phyloP scores from a whole-genome alignment of 2,113 vertebrate species.

The Oostethus manadensis region DNA sequence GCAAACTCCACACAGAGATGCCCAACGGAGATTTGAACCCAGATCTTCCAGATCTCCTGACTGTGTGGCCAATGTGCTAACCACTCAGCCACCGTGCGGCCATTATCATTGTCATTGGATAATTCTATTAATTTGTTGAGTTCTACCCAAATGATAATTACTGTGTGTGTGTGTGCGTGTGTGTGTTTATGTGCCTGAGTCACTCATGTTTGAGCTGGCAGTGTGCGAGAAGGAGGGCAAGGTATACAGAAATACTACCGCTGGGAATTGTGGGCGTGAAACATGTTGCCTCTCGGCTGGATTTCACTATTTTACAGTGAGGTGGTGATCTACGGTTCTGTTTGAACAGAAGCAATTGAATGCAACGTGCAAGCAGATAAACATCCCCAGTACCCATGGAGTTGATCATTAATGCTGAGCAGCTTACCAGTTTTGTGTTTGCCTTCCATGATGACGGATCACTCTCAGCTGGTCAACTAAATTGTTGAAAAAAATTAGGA shows the following conservation, averaged over 20 bases:
- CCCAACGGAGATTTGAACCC: too few species aligned
- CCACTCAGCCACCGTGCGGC: too few species aligned
- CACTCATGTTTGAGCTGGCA: conserved; percentile 21
- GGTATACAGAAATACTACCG: conserved; percentile 26
- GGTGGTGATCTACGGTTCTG: background rate
- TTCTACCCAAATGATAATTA: conserved; percentile 25
- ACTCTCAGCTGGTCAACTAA: background rate
- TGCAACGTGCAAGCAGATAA: background rate
- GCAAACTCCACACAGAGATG: too few species aligned
- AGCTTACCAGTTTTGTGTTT: background rate
- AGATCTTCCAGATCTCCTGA: too few species aligned
- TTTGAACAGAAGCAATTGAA: background rate
- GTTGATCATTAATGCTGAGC: background rate
- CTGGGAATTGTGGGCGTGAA: conserved; percentile 37
- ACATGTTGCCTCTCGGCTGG: conserved; percentile 32
- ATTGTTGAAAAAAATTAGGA: background rate
- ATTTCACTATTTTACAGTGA: conserved; percentile 6
- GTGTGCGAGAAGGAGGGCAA: conserved; percentile 33
- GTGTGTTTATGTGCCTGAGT: conserved; percentile 15
- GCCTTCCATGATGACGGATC: background rate
- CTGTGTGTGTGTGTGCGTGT: conserved; percentile 15
- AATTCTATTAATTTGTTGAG: conserved; percentile 26
- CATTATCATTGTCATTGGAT: too few species aligned
- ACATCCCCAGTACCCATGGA: background rate
- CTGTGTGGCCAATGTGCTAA: too few species aligned